Evolutionary conservation across 1,140 invertebrate species (phyloP).

Genomic region (Nylanderia fulva): DNA sequence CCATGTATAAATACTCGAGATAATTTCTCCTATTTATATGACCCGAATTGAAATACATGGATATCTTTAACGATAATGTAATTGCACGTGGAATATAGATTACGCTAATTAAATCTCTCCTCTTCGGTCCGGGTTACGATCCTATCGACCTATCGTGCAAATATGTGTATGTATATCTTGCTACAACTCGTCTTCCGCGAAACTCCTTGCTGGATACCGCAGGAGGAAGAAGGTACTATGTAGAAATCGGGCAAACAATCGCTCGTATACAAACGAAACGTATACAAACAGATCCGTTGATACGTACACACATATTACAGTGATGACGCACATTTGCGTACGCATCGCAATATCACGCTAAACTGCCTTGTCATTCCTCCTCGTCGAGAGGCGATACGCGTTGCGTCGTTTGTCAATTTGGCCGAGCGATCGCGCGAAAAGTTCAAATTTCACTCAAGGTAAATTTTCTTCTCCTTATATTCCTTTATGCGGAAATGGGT

Average conservation of each 20-base stretch:
- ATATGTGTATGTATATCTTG: slow-evolving; percentile 22
- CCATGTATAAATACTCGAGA: too few relatives aligned
- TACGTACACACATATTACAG: slow-evolving; percentile 6
- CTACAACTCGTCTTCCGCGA: neutral
- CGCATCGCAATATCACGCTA: neutral
- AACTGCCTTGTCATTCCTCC: neutral
- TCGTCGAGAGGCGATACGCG: neutral
- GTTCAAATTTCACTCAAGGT: neutral
- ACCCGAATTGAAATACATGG: neutral
- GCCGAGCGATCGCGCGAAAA: neutral
- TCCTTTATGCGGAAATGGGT: too few relatives aligned
- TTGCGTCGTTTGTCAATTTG: neutral
- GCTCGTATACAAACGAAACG: neutral
- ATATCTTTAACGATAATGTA: neutral
- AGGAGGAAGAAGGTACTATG: slow-evolving; percentile 20
- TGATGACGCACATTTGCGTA: neutral
- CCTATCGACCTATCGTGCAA: neutral
- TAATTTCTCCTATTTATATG: too few relatives aligned
- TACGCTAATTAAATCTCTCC: neutral
- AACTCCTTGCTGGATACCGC: neutral
- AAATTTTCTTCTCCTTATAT: neutral
- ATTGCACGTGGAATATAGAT: neutral
- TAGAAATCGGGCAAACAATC: neutral
- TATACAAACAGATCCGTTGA: slow-evolving; percentile 36
- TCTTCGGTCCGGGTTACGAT: neutral